Evolutionary conservation across 1,140 invertebrate genomes (phyloP).

Genomic region (Mizuhopecten yessoensis): DNA sequence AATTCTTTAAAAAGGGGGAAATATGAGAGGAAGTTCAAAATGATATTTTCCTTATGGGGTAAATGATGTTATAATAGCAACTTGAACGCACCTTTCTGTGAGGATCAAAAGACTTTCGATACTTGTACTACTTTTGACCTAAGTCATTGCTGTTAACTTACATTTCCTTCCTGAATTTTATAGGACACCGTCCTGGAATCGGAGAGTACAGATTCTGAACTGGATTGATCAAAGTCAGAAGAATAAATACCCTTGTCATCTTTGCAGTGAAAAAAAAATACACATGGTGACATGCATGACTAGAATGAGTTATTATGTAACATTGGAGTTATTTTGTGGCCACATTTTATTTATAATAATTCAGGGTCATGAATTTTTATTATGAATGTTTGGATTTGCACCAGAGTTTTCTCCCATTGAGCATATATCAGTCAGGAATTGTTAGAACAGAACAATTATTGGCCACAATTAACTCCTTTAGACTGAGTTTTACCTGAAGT

Average conservation of each 20-base stretch:
- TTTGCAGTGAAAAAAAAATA: not conserved
- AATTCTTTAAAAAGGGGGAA: too few species aligned
- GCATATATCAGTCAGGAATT: too few species aligned
- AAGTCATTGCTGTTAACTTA: too few species aligned
- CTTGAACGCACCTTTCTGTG: too few species aligned
- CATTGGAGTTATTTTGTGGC: not conserved
- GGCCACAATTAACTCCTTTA: not conserved
- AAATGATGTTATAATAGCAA: too few species aligned
- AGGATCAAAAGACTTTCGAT: too few species aligned
- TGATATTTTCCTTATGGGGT: too few species aligned
- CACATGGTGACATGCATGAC: not conserved
- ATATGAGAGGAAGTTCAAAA: too few species aligned
- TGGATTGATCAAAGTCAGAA: not conserved
- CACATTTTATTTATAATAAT: not conserved
- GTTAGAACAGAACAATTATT: not conserved
- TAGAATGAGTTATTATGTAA: not conserved
- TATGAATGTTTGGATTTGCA: not conserved
- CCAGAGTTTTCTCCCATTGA: not conserved
- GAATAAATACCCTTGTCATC: too few species aligned
- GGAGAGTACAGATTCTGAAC: constrained; percentile 6
- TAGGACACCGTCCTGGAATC: constrained; percentile 1
- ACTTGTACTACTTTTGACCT: too few species aligned
- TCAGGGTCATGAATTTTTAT: not conserved
- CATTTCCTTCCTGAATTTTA: not conserved
- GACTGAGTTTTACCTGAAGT: too few species aligned